Conservation (phyloP, 2,797 vertebrate species). For the Chelidonichthys spinosus region DNA sequence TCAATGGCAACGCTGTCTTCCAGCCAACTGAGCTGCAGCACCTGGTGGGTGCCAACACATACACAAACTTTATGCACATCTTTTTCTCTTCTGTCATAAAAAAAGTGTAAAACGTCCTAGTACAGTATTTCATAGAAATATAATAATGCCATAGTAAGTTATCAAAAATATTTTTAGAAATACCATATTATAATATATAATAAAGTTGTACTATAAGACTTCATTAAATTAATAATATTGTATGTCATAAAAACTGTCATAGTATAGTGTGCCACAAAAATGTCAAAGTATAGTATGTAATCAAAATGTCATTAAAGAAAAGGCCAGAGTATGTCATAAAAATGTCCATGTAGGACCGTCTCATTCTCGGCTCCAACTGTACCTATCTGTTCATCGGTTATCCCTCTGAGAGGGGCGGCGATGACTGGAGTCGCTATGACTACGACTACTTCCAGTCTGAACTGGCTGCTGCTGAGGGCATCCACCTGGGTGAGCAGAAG, state of each 20-base stretch:
- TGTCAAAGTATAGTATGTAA: neutral
- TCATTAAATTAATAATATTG: neutral
- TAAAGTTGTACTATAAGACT: no score
- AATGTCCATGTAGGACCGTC: slow-evolving; percentile 81
- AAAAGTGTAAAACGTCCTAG: neutral
- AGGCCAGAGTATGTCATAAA: neutral
- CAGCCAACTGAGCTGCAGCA: slow-evolving; percentile 86
- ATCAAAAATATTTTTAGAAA: neutral
- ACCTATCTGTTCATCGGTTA: slow-evolving; percentile 89
- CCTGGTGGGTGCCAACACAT: slow-evolving; percentile 79
- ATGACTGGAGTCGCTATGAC: slow-evolving; percentile 89
- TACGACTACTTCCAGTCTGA: slow-evolving; percentile 94
- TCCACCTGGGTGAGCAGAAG: slow-evolving; percentile 78
- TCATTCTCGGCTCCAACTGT: slow-evolving; percentile 90
- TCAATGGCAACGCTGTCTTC: slow-evolving; percentile 85
- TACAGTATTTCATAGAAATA: neutral
- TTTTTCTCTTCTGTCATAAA: neutral
- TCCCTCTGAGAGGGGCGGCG: slow-evolving; percentile 84
- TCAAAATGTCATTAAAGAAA: neutral
- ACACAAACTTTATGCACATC: neutral
- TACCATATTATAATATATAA: no score
- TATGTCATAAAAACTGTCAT: neutral
- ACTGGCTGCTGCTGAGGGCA: slow-evolving; percentile 87
- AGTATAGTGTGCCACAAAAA: neutral
- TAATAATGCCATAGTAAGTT: neutral